These are phyloP conservation scores for Meriones psammophilus DNA, from an alignment of 2,797 vertebrate species.

Conservation along the genomic window DNA sequence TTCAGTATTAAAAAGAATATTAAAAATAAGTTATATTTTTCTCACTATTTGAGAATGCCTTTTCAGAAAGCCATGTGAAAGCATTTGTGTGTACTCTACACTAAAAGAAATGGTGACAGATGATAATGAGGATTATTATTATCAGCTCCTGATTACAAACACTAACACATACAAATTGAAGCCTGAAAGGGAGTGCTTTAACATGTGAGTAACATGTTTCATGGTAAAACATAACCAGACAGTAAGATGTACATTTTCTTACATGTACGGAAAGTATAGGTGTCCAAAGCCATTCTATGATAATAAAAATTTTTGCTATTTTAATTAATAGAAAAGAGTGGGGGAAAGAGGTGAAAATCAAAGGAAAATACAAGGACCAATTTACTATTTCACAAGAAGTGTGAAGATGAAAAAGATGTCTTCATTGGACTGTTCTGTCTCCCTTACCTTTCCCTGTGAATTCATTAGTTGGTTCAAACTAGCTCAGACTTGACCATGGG, in stretches of 20 bases:
- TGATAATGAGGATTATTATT: background rate
- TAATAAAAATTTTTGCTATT: slow-evolving; percentile 22
- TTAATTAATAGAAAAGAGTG: background rate
- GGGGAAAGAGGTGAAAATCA: background rate
- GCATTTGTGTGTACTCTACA: background rate
- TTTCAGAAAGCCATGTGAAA: background rate
- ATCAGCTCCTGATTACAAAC: slow-evolving; percentile 39
- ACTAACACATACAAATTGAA: background rate
- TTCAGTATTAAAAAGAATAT: background rate
- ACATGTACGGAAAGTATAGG: background rate
- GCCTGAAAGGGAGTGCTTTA: background rate
- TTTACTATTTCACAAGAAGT: background rate
- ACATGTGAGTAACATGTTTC: background rate
- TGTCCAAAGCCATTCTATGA: background rate
- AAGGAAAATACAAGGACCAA: background rate
- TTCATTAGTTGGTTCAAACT: background rate
- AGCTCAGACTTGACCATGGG: background rate
- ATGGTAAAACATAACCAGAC: background rate
- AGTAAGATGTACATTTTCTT: slow-evolving; percentile 3
- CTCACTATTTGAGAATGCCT: background rate
- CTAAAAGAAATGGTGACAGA: background rate
- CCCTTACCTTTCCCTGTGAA: background rate
- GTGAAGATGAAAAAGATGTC: background rate
- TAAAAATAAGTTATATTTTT: slow-evolving; percentile 35
- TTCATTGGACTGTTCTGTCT: background rate